Percentiles rank a stretch among this genome's conserved stretches.
Evolutionary conservation across 2,888 invertebrate species (phyloP).

Genomic region (Hyles lineata): DNA sequence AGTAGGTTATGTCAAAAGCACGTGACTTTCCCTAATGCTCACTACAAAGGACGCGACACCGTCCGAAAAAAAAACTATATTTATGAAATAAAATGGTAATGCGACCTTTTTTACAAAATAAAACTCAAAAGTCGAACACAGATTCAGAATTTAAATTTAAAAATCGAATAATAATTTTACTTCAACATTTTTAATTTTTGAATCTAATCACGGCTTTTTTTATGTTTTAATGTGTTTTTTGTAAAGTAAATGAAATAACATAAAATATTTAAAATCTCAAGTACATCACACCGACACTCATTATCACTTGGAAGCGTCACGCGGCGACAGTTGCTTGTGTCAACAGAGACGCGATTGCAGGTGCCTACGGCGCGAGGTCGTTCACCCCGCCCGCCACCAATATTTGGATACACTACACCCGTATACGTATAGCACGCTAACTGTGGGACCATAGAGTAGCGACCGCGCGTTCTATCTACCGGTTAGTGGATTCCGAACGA

Average conservation of each 20-base stretch:
- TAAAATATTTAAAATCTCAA: conserved; percentile 51
- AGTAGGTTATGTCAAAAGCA: conserved; percentile 24
- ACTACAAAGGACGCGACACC: background rate
- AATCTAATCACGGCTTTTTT: too few relatives aligned
- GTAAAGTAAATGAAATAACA: background rate
- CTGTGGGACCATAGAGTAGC: conserved; percentile 30
- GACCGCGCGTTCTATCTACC: conserved; percentile 14
- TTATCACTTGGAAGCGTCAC: conserved; percentile 76
- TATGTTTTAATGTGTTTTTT: too few relatives aligned
- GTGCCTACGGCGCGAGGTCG: conserved; percentile 71
- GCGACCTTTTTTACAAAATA: background rate
- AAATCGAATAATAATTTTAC: too few relatives aligned
- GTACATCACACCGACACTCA: conserved; percentile 68
- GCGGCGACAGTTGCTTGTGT: conserved; percentile 67
- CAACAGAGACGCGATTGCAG: conserved; percentile 80
- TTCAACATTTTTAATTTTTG: too few relatives aligned
- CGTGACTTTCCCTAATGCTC: conserved; percentile 18
- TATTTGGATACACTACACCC: conserved; percentile 74
- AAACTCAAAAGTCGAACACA: too few relatives aligned
- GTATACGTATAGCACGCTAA: conserved; percentile 58
- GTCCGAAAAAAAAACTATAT: background rate
- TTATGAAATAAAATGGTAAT: background rate
- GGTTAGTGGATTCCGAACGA: conserved; percentile 3
- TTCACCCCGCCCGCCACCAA: conserved; percentile 74
- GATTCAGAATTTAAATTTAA: too few relatives aligned